These are phyloP conservation scores for Macroglossus sobrinus DNA, from an alignment of 2,113 vertebrate species.

Conservation along the genomic window DNA sequence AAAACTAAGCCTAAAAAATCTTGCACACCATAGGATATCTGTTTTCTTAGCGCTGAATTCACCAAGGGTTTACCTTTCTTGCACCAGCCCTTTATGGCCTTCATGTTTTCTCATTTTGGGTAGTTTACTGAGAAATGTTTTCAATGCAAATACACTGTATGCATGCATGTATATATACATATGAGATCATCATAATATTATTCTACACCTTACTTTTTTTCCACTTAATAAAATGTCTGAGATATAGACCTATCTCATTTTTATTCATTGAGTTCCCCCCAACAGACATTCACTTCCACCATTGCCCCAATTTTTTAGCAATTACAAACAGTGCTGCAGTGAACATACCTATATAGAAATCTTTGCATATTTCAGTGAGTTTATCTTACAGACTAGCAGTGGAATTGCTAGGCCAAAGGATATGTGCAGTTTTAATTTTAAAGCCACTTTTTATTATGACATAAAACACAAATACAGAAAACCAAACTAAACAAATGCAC, in stretches of 20 bases:
- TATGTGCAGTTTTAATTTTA: neutral
- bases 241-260: neutral
- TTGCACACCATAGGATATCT: neutral
- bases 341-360: neutral
- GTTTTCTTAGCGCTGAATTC: neutral
- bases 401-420: neutral
- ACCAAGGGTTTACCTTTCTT: neutral
- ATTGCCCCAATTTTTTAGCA: neutral
- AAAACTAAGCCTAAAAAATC: neutral
- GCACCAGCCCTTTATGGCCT: neutral
- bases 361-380: neutral
- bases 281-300: neutral
- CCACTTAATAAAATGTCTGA: neutral
- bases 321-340: neutral
- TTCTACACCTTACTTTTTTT: neutral
- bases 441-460: slow-evolving; percentile 1
- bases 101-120: neutral
- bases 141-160: neutral
- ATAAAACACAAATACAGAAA: slow-evolving; percentile 5
- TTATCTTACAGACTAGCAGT: neutral
- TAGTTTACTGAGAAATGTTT: slow-evolving; percentile 26
- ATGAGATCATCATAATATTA: neutral
- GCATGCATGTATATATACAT: neutral
- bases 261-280: neutral
- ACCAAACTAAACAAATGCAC: neutral